Base-by-base conservation (phyloP, 2,113 vertebrate genomes). In the Myotis davidii region DNA sequence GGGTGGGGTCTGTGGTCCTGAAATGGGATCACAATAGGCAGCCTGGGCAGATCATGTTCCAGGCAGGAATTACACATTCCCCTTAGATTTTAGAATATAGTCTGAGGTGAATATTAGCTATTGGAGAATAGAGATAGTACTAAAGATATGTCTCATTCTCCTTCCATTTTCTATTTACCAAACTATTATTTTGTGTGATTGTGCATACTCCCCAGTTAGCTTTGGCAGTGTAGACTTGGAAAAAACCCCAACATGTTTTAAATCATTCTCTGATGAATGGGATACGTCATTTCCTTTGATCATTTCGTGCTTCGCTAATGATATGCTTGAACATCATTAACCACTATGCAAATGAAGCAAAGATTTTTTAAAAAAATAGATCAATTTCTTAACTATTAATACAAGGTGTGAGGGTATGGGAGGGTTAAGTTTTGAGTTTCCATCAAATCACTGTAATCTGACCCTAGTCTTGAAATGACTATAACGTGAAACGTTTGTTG, bases 371-470 rank as follows among this genome's bases (percentile, higher is more conserved):
- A 20, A 10, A 10, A 59, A 61, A 65, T 17, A 90, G 76, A 56
- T 34, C 7, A 1, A 70, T 69, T 94, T 95, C 34, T 94, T 81
- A 94, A 74, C 85, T 39, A 74, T 67, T 78, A 54, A 84, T 84
- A 79, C 14, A 77, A 96, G 73, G 94, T 94, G 37, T 91, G 48
- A 96, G 88, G 82, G 56, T 12, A 56, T 0, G 48, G 65, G 87
- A 95, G 54, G 83, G 81, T 88, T 90, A 96, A 91, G 72, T 90
- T 94, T 89, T 74, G 61, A 85, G 39, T 92, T 94, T 69, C 85
- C 67, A 74, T 90, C 85, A 88, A 90, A 95, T 96, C 90, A 70
- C 17, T 79, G 92, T 81, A 96, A 96, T 91, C 59, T 92, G 85
- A 97, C 84, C 32, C 85, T 64, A 20, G 67, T 85, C 76, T 29